These are phyloP conservation scores for Mionectes olivaceus DNA, from an alignment of 2,797 vertebrate species.

Conservation along the genomic window DNA sequence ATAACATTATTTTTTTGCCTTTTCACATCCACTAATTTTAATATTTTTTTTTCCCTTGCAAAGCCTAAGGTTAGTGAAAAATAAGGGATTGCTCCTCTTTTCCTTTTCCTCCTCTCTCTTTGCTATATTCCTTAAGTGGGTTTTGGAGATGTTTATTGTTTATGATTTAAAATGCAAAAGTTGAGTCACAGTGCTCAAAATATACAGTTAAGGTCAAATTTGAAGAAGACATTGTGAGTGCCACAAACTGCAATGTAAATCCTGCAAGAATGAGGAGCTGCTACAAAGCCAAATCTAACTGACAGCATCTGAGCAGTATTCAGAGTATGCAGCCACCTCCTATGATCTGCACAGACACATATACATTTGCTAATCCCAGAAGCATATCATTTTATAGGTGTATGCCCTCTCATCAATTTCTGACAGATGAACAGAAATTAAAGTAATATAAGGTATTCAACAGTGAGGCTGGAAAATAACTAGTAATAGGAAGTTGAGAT, in stretches of 20 bases:
- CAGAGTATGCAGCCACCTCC: not conserved
- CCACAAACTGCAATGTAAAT: slow-evolving; percentile 7
- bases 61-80: not conserved
- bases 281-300: slow-evolving; percentile 14
- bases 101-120: not conserved
- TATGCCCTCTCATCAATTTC: slow-evolving; percentile 15
- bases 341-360: not conserved
- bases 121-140: not conserved
- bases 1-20: not conserved
- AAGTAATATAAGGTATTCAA: slow-evolving; percentile 19
- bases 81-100: not conserved
- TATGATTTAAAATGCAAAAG: not conserved
- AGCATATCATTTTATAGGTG: not conserved
- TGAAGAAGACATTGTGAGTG: slow-evolving; percentile 1
- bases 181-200: not conserved
- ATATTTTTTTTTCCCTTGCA: not conserved
- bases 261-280: not conserved
- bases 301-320: slow-evolving; percentile 38
- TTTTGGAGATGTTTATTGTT: not conserved
- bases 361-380: not conserved
- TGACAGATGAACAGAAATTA: not conserved
- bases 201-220: slow-evolving; percentile 8
- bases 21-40: not conserved
- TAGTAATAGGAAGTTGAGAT: not conserved
- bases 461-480: not conserved